Evolutionary conservation across 2,113 vertebrate species (phyloP).

Genomic region (Ailuropoda melanoleuca): DNA sequence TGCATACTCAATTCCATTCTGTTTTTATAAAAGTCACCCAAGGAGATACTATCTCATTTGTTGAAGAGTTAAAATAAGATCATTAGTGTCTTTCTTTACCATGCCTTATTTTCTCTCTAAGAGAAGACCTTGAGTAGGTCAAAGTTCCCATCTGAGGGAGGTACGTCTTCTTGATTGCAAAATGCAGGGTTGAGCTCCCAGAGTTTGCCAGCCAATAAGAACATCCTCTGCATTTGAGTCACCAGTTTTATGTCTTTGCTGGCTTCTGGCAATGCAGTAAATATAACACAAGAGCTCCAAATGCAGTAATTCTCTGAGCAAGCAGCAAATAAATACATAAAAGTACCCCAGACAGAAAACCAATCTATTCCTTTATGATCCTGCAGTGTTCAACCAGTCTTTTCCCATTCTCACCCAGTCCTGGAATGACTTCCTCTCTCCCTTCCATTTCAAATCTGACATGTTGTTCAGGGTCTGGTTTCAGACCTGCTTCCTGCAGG

Average conservation of each 20-base stretch:
- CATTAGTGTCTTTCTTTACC: not conserved
- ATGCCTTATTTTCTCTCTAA: not conserved
- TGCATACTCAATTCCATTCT: not conserved
- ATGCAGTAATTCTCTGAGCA: conserved; percentile 58
- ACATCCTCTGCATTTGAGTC: not conserved
- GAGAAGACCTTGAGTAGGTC: conserved; percentile 59
- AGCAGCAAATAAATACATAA: conserved; percentile 64
- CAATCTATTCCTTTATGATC: not conserved
- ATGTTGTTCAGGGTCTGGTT: not conserved
- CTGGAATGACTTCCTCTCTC: conserved; percentile 28
- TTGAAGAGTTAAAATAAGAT: conserved; percentile 9
- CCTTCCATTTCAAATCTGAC: not conserved
- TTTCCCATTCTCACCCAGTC: not conserved
- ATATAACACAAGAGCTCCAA: conserved; percentile 14
- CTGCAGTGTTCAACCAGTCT: not conserved
- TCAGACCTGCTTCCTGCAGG: not conserved
- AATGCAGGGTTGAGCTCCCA: conserved; percentile 2
- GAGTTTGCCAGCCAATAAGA: conserved; percentile 31
- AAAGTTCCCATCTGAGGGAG: conserved; percentile 6
- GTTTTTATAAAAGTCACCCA: conserved; percentile 24
- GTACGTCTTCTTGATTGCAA: not conserved
- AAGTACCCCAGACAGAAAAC: conserved; percentile 52
- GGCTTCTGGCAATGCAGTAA: conserved; percentile 43
- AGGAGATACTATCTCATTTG: not conserved
- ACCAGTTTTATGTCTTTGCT: conserved; percentile 5